These are phyloP conservation scores for Drosophila atroscutellata DNA, from an alignment of 2,888 invertebrate genomes.

Conservation along the genomic window DNA sequence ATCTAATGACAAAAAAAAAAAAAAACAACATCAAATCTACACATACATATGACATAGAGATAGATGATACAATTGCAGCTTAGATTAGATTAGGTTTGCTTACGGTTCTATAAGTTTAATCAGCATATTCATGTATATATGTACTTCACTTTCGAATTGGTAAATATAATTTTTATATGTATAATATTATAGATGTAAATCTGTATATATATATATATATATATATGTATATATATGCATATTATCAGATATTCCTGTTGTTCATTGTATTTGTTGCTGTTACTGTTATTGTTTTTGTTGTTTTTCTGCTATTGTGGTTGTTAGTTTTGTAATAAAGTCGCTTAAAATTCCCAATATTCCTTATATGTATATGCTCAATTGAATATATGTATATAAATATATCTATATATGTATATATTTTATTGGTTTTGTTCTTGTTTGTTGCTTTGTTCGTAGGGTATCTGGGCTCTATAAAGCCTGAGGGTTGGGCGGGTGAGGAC, in stretches of 20 bases:
- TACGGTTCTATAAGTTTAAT: slow-evolving; percentile 18
- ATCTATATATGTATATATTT: slow-evolving; percentile 1
- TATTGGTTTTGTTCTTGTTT: slow-evolving; percentile 3
- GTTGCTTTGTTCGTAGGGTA: slow-evolving; percentile 33
- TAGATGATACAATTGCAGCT: not conserved
- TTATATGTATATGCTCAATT: slow-evolving; percentile 5
- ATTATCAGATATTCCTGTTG: slow-evolving; percentile 29
- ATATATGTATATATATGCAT: slow-evolving; percentile 12
- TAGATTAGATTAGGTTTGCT: slow-evolving; percentile 6
- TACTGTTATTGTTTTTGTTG: slow-evolving; percentile 4
- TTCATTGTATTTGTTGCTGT: slow-evolving; percentile 33
- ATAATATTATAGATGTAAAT: slow-evolving; percentile 12
- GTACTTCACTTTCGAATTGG: slow-evolving; percentile 11
- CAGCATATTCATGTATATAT: slow-evolving; percentile 18
- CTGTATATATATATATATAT: slow-evolving; percentile 20
- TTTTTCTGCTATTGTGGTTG: slow-evolving; percentile 10
- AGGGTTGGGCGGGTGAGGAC: slow-evolving; percentile 55
- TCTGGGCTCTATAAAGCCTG: slow-evolving; percentile 35
- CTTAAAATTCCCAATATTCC: slow-evolving; percentile 33
- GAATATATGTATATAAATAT: not conserved
- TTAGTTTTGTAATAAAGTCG: slow-evolving; percentile 37
- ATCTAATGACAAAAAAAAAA: slow-evolving; percentile 19
- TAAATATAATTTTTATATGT: slow-evolving; percentile 21
- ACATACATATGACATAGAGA: slow-evolving; percentile 11
- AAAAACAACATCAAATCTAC: slow-evolving; percentile 27